Percentiles rank a stretch among this genome's conserved stretches.
Evolutionary conservation across 1,140 invertebrate species (phyloP).

Genomic region (Diabrotica virgifera): DNA sequence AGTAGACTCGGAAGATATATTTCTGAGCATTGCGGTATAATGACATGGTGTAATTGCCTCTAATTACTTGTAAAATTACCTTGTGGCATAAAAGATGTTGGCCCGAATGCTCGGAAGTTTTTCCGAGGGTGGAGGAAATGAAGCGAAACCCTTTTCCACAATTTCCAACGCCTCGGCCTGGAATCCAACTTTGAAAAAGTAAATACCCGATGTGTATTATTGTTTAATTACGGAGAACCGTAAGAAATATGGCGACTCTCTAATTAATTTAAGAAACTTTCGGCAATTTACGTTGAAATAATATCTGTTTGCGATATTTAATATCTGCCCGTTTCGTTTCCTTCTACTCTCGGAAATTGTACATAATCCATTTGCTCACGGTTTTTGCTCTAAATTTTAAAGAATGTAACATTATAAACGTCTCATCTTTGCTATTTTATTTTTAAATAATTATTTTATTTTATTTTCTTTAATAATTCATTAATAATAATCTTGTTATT

Average conservation of each 20-base stretch:
- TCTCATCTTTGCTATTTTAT: too few relatives aligned
- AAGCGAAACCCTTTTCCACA: conserved; percentile 42
- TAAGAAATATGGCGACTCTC: conserved; percentile 42
- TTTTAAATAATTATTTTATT: too few relatives aligned
- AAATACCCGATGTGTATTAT: conserved; percentile 43
- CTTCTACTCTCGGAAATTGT: conserved; percentile 19
- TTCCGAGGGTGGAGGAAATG: conserved; percentile 38
- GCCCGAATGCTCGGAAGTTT: conserved; percentile 37
- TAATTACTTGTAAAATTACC: conserved; percentile 53
- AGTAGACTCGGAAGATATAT: conserved; percentile 40
- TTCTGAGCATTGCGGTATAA: conserved; percentile 45
- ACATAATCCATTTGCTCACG: too few relatives aligned
- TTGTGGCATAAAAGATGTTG: conserved; percentile 50
- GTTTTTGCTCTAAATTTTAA: too few relatives aligned
- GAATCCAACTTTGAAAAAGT: conserved; percentile 33
- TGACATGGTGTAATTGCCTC: conserved; percentile 49
- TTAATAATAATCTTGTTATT: too few relatives aligned
- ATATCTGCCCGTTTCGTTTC: conserved; percentile 21
- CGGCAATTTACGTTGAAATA: conserved; percentile 36
- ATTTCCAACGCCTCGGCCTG: conserved; percentile 20
- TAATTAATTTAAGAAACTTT: conserved; percentile 41
- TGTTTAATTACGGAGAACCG: conserved; percentile 41
- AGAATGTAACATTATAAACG: too few relatives aligned
- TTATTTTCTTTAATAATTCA: too few relatives aligned
- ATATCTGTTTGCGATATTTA: conserved; percentile 38